phyloP scores from a whole-genome alignment of 2,113 vertebrate genomes.

The Myodes glareolus region DNA sequence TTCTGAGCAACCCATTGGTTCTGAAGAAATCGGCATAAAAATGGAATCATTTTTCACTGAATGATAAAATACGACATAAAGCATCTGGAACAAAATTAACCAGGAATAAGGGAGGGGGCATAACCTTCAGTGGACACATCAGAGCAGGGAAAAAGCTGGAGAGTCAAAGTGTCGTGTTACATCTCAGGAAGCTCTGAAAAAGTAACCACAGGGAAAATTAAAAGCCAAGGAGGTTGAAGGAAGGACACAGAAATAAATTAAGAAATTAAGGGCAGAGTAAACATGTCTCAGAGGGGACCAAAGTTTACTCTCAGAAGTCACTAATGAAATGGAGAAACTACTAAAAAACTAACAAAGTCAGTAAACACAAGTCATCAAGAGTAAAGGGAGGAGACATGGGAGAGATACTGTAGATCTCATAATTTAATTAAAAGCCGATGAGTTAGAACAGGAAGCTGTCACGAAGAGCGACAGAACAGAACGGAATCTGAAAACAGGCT shows the following conservation, averaged over 20 bases:
- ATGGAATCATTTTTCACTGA: neutral
- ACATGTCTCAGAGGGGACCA: neutral
- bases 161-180: neutral
- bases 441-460: neutral
- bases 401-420: neutral
- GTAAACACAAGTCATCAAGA: neutral
- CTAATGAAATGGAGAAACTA: neutral
- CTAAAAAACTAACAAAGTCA: neutral
- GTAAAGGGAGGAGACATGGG: neutral
- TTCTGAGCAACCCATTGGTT: neutral
- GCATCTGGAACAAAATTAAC: neutral
- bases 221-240: neutral
- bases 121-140: neutral
- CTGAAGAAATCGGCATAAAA: conserved; percentile 27
- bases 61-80: conserved; percentile 6
- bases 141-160: neutral
- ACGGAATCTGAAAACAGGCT: no score
- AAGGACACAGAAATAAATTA: neutral
- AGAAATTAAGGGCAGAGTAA: neutral
- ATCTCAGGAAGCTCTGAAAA: neutral
- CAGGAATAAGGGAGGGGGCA: neutral
- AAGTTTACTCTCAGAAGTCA: neutral
- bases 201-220: neutral
- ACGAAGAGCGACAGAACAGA: neutral
- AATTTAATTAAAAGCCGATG: neutral